phyloP scores from a whole-genome alignment of 1,140 invertebrate species.

The Drosophila athabasca region DNA sequence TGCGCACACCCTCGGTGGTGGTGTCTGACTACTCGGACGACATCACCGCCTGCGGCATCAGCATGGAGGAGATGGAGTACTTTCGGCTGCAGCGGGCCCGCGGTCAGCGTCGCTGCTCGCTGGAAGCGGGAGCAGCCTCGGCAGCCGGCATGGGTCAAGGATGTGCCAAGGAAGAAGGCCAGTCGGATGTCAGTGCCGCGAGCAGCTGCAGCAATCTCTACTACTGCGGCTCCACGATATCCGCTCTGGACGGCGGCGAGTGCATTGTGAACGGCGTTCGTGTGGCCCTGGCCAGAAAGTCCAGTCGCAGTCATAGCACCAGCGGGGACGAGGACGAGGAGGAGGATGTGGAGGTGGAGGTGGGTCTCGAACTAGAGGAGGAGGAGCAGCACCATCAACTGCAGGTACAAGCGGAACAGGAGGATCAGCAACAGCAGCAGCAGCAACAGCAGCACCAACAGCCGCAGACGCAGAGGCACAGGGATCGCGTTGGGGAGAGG shows the following conservation, averaged over 20 bases:
- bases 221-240: slow-evolving; percentile 85
- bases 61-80: slow-evolving; percentile 88
- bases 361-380: slow-evolving; percentile 10
- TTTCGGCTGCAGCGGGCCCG: slow-evolving; percentile 84
- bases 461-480: slow-evolving; percentile 39
- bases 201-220: slow-evolving; percentile 88
- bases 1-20: slow-evolving; percentile 91
- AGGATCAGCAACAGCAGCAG: slow-evolving; percentile 29
- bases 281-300: slow-evolving; percentile 85
- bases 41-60: slow-evolving; percentile 86
- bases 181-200: slow-evolving; percentile 86
- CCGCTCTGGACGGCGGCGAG: slow-evolving; percentile 85
- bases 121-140: slow-evolving; percentile 61
- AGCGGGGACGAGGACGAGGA: slow-evolving; percentile 86
- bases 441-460: slow-evolving; percentile 53
- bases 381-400: neutral
- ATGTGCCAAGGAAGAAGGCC: slow-evolving; percentile 62
- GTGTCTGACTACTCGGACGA: slow-evolving; percentile 93
- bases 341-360: slow-evolving; percentile 6
- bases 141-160: slow-evolving; percentile 41
- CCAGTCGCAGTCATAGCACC: slow-evolving; percentile 85
- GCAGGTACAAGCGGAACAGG: slow-evolving; percentile 15
- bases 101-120: slow-evolving; percentile 72
- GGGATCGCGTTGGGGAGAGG: slow-evolving; percentile 16
- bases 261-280: slow-evolving; percentile 84